Conservation (phyloP, 1,140 invertebrate genomes). For the Drosophila bocqueti region DNA sequence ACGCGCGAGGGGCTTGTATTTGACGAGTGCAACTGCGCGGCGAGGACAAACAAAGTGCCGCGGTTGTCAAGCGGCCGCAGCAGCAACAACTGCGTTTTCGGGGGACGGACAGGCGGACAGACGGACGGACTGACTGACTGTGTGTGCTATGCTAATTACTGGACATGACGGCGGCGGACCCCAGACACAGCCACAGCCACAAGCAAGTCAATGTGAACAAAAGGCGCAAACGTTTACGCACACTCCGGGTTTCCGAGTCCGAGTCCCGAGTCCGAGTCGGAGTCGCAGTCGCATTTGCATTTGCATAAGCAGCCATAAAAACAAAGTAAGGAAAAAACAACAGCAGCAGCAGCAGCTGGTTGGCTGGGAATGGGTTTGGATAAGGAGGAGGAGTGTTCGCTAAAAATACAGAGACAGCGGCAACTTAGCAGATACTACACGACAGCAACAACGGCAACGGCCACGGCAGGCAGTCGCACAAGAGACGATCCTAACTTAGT, state of each 20-base stretch:
- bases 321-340: constrained; percentile 32
- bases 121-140: constrained; percentile 20
- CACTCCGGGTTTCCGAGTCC: constrained; percentile 46
- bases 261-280: constrained; percentile 16
- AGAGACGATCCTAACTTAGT: constrained; percentile 40
- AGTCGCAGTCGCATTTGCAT: constrained; percentile 69
- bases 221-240: constrained; percentile 73
- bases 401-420: constrained; percentile 16
- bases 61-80: constrained; percentile 54
- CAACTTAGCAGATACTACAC: constrained; percentile 60
- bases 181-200: background rate
- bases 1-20: constrained; percentile 25
- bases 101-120: background rate
- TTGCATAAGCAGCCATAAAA: constrained; percentile 79
- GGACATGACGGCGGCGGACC: constrained; percentile 67
- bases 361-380: constrained; percentile 9
- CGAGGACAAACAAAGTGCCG: constrained; percentile 71
- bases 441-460: constrained; percentile 41
- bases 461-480: background rate
- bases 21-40: constrained; percentile 56
- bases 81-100: constrained; percentile 24
- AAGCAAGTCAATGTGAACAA: constrained; percentile 38
- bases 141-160: constrained; percentile 79
- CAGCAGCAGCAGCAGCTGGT: constrained; percentile 24
- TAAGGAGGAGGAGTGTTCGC: constrained; percentile 11